phyloP scores from a whole-genome alignment of 2,888 invertebrate species.

The Meiosimyza decipiens region DNA sequence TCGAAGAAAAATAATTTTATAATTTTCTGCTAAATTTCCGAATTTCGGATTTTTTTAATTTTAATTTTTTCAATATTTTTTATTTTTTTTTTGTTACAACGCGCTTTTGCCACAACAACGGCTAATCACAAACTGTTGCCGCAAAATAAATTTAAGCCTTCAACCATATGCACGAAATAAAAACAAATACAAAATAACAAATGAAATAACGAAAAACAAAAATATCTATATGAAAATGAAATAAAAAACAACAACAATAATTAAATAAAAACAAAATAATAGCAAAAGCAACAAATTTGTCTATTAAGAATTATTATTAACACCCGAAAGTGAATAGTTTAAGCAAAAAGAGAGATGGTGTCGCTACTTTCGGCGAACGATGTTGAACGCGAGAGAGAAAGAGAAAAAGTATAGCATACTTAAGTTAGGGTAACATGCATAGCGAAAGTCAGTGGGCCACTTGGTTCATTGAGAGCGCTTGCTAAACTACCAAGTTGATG shows the following conservation, averaged over 20 bases:
- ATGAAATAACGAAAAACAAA: slow-evolving; percentile 39
- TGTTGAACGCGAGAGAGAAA: slow-evolving; percentile 13
- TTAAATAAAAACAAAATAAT: slow-evolving; percentile 39
- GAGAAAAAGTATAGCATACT: background rate
- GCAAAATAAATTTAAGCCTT: slow-evolving; percentile 40
- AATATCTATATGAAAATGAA: slow-evolving; percentile 26
- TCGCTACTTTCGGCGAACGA: background rate
- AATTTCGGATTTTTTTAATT: slow-evolving; percentile 11
- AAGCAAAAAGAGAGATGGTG: slow-evolving; percentile 17
- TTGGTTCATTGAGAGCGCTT: no score
- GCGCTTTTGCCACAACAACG: slow-evolving; percentile 33
- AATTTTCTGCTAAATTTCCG: background rate
- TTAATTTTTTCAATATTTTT: background rate
- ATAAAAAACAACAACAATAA: slow-evolving; percentile 35
- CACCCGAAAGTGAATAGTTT: slow-evolving; percentile 29
- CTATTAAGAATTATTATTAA: slow-evolving; percentile 60
- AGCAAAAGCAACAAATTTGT: slow-evolving; percentile 48
- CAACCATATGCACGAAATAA: slow-evolving; percentile 25
- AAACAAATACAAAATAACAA: slow-evolving; percentile 45
- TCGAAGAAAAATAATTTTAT: background rate
- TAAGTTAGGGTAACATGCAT: no score
- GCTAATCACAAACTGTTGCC: slow-evolving; percentile 51
- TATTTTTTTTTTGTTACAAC: background rate
- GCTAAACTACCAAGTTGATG: no score
- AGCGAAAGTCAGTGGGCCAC: no score